Conservation (phyloP, 2,113 vertebrate species). For the Neoarius graeffei region DNA sequence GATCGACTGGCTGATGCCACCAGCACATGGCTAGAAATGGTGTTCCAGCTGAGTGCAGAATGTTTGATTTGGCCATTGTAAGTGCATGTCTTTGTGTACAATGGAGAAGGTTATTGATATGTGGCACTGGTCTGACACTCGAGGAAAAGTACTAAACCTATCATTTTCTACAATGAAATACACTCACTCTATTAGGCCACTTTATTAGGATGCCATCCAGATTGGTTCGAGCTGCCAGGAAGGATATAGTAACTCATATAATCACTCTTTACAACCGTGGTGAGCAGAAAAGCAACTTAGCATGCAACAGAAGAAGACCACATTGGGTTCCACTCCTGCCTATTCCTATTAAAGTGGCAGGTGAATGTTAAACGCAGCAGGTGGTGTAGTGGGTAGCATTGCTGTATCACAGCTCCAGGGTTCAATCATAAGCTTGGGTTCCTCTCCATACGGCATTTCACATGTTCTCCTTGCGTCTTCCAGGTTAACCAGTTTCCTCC, state of each 20-base stretch:
- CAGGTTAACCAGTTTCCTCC: neutral
- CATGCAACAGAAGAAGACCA: too few relatives aligned
- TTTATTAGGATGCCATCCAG: too few relatives aligned
- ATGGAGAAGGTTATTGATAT: neutral
- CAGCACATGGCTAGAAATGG: neutral
- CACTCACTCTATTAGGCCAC: too few relatives aligned
- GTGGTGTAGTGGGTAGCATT: neutral
- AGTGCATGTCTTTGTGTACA: constrained; percentile 2
- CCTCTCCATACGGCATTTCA: neutral
- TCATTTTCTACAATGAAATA: neutral
- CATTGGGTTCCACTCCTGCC: too few relatives aligned
- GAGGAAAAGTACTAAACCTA: neutral
- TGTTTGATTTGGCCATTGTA: constrained; percentile 12
- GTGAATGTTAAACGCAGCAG: neutral
- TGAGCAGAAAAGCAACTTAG: too few relatives aligned
- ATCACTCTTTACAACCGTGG: too few relatives aligned
- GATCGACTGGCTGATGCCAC: constrained; percentile 9
- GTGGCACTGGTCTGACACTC: neutral
- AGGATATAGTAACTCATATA: too few relatives aligned
- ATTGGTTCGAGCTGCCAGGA: too few relatives aligned
- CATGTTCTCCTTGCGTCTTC: neutral
- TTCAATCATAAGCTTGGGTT: neutral
- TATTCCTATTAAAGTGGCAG: too few relatives aligned
- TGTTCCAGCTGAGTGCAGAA: neutral
- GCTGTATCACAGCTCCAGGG: neutral